Conservation (phyloP, 2,797 vertebrate species). For the Chelon labrosus region DNA sequence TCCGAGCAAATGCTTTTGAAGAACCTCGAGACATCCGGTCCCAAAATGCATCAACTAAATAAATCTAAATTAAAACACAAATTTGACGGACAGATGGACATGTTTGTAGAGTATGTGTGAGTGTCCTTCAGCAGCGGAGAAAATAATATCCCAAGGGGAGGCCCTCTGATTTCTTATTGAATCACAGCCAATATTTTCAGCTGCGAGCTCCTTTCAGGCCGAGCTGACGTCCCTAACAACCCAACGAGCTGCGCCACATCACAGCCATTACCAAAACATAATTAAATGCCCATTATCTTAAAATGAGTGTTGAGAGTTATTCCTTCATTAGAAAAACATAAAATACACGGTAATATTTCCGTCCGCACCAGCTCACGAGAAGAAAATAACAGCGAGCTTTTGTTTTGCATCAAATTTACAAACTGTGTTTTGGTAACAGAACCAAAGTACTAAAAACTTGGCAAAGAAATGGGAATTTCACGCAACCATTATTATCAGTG, state of each 20-base stretch:
- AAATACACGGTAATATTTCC: slow-evolving; percentile 28
- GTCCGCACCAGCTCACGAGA: slow-evolving; percentile 4
- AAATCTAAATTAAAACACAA: not conserved
- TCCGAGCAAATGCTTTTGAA: no score
- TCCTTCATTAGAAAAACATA: slow-evolving; percentile 43
- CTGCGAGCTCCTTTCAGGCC: slow-evolving; percentile 41
- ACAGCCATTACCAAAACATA: slow-evolving; percentile 45
- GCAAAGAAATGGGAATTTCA: slow-evolving; percentile 1
- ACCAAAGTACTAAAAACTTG: not conserved
- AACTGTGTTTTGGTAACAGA: not conserved
- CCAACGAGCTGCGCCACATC: slow-evolving; percentile 47
- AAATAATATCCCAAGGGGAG: slow-evolving; percentile 13
- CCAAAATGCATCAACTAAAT: not conserved
- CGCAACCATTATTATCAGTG: slow-evolving; percentile 1
- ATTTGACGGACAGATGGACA: slow-evolving; percentile 10
- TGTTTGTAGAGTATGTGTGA: not conserved
- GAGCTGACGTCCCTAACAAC: slow-evolving; percentile 30
- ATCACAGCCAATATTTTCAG: slow-evolving; percentile 40
- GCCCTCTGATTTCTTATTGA: slow-evolving; percentile 38
- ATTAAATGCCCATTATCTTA: slow-evolving; percentile 62
- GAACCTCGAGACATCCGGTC: no score
- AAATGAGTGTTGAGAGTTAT: slow-evolving; percentile 37
- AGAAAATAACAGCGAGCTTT: slow-evolving; percentile 31
- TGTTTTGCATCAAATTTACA: slow-evolving; percentile 27
- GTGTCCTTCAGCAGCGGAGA: slow-evolving; percentile 12